These are phyloP conservation scores for Drosophila cardini DNA, from an alignment of 1,140 invertebrate species.

Conservation along the genomic window DNA sequence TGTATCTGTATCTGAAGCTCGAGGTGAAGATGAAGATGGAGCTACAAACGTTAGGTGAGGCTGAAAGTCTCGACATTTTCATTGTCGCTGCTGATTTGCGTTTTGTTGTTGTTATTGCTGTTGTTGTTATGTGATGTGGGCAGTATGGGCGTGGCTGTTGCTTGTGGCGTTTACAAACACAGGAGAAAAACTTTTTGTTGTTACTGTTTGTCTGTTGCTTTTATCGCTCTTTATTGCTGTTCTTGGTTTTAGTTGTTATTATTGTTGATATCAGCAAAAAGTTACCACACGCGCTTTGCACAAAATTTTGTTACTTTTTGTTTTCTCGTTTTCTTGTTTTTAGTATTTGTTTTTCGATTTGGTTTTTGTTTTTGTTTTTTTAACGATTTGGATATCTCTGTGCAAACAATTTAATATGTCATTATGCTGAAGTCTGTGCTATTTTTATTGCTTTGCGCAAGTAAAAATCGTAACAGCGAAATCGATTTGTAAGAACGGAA, in stretches of 20 bases:
- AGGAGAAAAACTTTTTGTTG: constrained; percentile 48
- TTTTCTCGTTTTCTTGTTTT: constrained; percentile 2
- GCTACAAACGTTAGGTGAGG: constrained; percentile 38
- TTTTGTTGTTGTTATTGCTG: constrained; percentile 33
- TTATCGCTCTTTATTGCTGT: constrained; percentile 60
- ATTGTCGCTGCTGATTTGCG: constrained; percentile 77
- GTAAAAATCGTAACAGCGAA: constrained; percentile 44
- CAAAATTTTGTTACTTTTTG: constrained; percentile 54
- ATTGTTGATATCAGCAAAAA: constrained; percentile 63
- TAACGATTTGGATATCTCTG: constrained; percentile 24
- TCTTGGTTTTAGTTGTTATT: constrained; percentile 24
- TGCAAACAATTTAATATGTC: constrained; percentile 76
- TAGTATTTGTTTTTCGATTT: constrained; percentile 23
- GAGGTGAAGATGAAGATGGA: constrained; percentile 17
- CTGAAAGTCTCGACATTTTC: constrained; percentile 48
- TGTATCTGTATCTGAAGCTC: neutral
- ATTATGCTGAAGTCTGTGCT: constrained; percentile 58
- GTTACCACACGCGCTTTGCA: constrained; percentile 65
- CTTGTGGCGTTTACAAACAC: constrained; percentile 44
- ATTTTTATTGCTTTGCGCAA: constrained; percentile 65
- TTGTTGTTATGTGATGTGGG: constrained; percentile 36
- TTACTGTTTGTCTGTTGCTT: constrained; percentile 59
- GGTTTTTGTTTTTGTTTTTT: constrained; percentile 25
- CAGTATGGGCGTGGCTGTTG: constrained; percentile 17
- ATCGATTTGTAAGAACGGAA: constrained; percentile 72